Base-by-base conservation (phyloP, 2,888 invertebrate species). In the Aricia artaxerxes region DNA sequence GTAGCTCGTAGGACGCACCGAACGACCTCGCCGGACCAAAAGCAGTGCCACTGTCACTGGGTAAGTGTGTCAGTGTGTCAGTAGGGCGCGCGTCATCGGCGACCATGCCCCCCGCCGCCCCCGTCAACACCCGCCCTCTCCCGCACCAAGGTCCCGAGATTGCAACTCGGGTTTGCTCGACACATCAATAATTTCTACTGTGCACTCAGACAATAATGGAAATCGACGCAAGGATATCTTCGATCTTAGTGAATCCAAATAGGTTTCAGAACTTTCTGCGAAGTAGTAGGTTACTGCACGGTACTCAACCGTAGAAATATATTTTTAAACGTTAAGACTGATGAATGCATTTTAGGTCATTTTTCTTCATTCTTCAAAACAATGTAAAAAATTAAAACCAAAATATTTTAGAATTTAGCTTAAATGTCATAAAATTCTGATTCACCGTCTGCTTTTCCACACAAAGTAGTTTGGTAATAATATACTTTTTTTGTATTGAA, bases 1-100 rank as follows among this genome's bases (percentile, higher is more conserved):
- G 88, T 92, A 91, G 89, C 85, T 89, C 86, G 88, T 92, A 91
- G 89, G 91, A 92, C 90, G 91, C 89, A 90, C 91, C 87, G 87
- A 84, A 85, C 88, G 94, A 91, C 94, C 94, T 94, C 93, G 93
- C 80, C 93, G 89, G 85, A 92, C 92, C 92, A 92, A 93, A 93
- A 93, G 93, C 90, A 94, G 94, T 93, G 90, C 92, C 94, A 94
- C 92, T 94, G 94, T 93, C 94, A 94, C 88, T 94, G 86, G 94
- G 94, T 93, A 93, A 94, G 91, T 94, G 93, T 93, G 94, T 93
- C 92, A 94, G 92, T 94, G 89, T 89, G 94, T 89, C 93, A 94
- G 93, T 94, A 87, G 94, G 94, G 87, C 94, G 92, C 93, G 93
- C 94, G 94, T 93, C 93, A 93, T 90, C 91, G 87, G 88, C 90